Evolutionary conservation across 2,797 vertebrate genomes (phyloP).

Genomic region (Periparus ater): DNA sequence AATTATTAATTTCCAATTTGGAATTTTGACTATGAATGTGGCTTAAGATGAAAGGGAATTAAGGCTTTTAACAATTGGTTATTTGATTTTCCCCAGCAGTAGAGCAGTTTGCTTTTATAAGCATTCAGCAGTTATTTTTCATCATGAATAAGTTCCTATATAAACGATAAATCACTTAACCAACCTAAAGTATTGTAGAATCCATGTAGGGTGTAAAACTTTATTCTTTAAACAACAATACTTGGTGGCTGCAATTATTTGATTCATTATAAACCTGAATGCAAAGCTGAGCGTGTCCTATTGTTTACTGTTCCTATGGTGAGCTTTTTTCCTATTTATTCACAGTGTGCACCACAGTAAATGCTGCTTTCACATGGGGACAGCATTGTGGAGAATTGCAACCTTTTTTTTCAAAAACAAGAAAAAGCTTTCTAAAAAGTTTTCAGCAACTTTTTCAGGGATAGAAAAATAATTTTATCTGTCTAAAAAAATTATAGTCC

Average conservation of each 20-base stretch:
- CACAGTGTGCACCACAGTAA: not conserved
- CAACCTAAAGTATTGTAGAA: not conserved
- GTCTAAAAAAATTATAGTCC: not conserved
- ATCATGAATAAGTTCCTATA: not conserved
- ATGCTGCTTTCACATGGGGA: not conserved
- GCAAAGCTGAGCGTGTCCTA: not conserved
- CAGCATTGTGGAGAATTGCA: not conserved
- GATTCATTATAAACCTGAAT: not conserved
- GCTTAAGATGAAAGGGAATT: conserved; percentile 39
- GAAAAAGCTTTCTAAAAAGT: not conserved
- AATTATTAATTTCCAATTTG: conserved; percentile 42
- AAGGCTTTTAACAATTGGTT: conserved; percentile 42
- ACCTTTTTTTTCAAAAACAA: not conserved
- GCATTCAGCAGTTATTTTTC: not conserved
- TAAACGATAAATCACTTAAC: not conserved
- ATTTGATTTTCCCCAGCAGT: conserved; percentile 50
- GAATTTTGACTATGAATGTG: not conserved
- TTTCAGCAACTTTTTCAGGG: not conserved
- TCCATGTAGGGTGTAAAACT: not conserved
- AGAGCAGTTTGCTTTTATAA: conserved; percentile 24
- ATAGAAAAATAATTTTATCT: not conserved
- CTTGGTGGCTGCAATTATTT: not conserved
- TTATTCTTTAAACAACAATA: not conserved
- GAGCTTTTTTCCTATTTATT: not conserved
- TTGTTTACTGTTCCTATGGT: not conserved